These are phyloP conservation scores for Strix uralensis DNA, from an alignment of 2,113 vertebrate genomes.

Conservation along the genomic window DNA sequence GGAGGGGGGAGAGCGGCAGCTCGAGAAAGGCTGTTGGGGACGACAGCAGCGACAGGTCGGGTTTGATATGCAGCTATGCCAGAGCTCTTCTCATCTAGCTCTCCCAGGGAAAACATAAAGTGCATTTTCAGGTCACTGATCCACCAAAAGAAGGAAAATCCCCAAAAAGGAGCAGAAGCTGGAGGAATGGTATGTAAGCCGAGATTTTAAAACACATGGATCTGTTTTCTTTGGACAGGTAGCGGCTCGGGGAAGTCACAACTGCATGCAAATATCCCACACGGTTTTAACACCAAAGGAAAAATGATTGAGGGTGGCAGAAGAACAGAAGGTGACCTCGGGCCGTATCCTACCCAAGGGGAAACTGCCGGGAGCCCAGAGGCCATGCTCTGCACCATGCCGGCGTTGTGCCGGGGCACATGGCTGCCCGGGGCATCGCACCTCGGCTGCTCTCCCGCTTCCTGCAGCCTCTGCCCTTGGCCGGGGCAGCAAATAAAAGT, in stretches of 20 bases:
- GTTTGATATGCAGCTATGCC: slow-evolving; percentile 53
- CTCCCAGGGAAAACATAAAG: slow-evolving; percentile 46
- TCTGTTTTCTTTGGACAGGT: slow-evolving; percentile 30
- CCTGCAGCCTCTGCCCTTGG: neutral
- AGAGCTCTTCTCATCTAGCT: slow-evolving; percentile 18
- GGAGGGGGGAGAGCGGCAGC: neutral
- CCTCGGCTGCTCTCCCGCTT: accelerated
- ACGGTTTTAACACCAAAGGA: neutral
- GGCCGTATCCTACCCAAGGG: neutral
- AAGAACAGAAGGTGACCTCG: neutral
- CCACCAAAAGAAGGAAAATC: slow-evolving; percentile 26
- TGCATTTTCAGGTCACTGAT: slow-evolving; percentile 52
- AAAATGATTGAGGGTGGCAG: neutral
- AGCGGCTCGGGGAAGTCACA: neutral
- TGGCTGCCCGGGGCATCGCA: neutral
- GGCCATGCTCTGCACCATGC: neutral
- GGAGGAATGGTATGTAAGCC: slow-evolving; percentile 32
- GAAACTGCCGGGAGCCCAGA: neutral
- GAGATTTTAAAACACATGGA: slow-evolving; percentile 35
- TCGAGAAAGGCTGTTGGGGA: neutral
- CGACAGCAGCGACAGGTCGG: neutral
- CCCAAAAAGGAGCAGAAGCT: slow-evolving; percentile 50
- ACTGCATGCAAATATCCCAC: slow-evolving; percentile 1
- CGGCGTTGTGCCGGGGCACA: neutral
- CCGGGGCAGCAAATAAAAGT: accelerated